Base-by-base conservation (phyloP, 2,888 invertebrate species). In the Lasioglossum vierecki region DNA sequence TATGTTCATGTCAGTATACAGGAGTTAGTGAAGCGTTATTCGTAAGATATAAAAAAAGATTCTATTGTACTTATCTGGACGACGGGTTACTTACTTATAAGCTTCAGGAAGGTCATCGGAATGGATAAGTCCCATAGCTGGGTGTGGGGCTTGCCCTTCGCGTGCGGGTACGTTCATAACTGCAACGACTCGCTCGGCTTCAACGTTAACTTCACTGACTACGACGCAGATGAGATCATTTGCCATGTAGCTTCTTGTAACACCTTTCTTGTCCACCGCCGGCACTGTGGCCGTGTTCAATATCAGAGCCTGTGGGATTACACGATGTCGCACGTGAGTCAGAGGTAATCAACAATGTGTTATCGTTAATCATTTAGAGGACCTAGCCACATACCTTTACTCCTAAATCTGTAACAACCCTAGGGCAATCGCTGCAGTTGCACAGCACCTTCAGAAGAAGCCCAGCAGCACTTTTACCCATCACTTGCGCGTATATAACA, bases 191-290 rank as follows among this genome's bases (percentile, higher is more conserved):
- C 98, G 98, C 95, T 98, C 98, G 79, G 97, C 97, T 95, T 98
- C 98, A 73, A 97, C 97, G 94, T 97, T 97, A 88, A 98, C 97
- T 96, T 98, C 98, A 93, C 98, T 96, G 77, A 98, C 97, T 96
- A 98, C 98, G 95, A 98, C 98, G 96, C 98, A 97, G 83, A 98
- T 97, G 92, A 97, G 97, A 96, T 98, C 98, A 96, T 97, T 97
- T 95, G 97, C 96, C 95, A 97, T 96, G 96, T 97, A 98, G 95
- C 96, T 96, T 95, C 97, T 97, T 95, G 97, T 96, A 87, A 97
- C 96, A 95, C 97, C 97, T 95, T 97, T 97, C 96, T 97, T 97
- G 96, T 98, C 98, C 94, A 97, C 96, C 73, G 97, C 97, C 84
- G 97, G 97, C 95, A 97, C 97, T 95, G 97, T 96, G 87, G 94